Evolutionary conservation across 2,888 invertebrate species (phyloP).

Genomic region (Mythimna loreyi): DNA sequence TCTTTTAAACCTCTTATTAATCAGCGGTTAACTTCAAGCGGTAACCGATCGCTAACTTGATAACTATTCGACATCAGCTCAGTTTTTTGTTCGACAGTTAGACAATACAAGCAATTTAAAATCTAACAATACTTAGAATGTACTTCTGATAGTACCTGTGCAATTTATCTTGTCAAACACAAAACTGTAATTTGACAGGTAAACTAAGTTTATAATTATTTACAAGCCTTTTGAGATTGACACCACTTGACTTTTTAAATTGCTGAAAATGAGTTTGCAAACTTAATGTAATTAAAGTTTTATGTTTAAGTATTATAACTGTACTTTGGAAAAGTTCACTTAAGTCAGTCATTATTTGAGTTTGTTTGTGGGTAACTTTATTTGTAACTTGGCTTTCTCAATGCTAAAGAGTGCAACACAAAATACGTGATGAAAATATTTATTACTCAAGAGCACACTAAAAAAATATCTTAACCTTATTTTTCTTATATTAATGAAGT

Average conservation of each 20-base stretch:
- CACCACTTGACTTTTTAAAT: constrained; percentile 8
- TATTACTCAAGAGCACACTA: neutral
- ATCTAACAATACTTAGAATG: constrained; percentile 33
- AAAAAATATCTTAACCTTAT: neutral
- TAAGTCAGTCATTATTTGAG: neutral
- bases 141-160: constrained; percentile 3
- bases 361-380: neutral
- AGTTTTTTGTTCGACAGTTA: constrained; percentile 41
- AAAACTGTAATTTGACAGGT: constrained; percentile 51
- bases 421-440: neutral
- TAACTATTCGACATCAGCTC: constrained; percentile 31
- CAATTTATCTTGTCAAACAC: constrained; percentile 52
- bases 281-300: constrained; percentile 1
- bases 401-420: neutral
- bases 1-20: constrained; percentile 18
- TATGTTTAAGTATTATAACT: neutral
- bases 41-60: constrained; percentile 38
- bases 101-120: constrained; percentile 53
- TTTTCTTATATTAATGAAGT: neutral
- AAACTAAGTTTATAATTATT: constrained; percentile 47
- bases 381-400: neutral
- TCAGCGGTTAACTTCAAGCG: constrained; percentile 22
- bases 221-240: constrained; percentile 10
- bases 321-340: neutral
- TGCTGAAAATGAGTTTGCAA: constrained; percentile 15